These are phyloP conservation scores for Pycnonotus jocosus DNA, from an alignment of 2,113 vertebrate species.

Conservation along the genomic window DNA sequence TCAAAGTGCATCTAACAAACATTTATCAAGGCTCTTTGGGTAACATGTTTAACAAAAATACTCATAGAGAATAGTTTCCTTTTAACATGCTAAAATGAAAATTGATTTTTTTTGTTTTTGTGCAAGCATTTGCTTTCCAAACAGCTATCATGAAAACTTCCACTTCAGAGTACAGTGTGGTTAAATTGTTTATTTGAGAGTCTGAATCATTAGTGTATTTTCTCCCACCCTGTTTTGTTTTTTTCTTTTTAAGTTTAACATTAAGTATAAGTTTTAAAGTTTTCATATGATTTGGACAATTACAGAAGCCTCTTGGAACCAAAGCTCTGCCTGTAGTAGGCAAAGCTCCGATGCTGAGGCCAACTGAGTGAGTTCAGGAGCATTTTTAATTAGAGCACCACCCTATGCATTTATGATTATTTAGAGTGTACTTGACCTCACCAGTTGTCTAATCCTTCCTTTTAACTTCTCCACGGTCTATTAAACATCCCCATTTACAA, in stretches of 20 bases:
- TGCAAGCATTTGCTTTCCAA: neutral
- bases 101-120: neutral
- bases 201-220: neutral
- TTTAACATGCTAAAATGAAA: neutral
- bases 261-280: neutral
- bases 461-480: conserved; percentile 61
- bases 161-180: neutral
- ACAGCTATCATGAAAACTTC: neutral
- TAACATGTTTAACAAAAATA: neutral
- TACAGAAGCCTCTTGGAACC: neutral
- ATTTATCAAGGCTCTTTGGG: neutral
- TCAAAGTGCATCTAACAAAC: neutral
- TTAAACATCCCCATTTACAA: conserved; percentile 57
- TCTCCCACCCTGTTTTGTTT: neutral
- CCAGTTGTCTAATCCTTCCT: conserved; percentile 56
- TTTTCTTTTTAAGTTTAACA: neutral
- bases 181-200: neutral
- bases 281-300: neutral
- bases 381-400: conserved; percentile 47
- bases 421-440: conserved; percentile 42
- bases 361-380: neutral
- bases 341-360: accelerated
- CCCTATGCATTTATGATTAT: conserved; percentile 12
- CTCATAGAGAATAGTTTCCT: neutral
- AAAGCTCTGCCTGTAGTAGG: neutral